Evolutionary conservation across 2,797 vertebrate species (phyloP).

Genomic region (Serranus cabrilla): DNA sequence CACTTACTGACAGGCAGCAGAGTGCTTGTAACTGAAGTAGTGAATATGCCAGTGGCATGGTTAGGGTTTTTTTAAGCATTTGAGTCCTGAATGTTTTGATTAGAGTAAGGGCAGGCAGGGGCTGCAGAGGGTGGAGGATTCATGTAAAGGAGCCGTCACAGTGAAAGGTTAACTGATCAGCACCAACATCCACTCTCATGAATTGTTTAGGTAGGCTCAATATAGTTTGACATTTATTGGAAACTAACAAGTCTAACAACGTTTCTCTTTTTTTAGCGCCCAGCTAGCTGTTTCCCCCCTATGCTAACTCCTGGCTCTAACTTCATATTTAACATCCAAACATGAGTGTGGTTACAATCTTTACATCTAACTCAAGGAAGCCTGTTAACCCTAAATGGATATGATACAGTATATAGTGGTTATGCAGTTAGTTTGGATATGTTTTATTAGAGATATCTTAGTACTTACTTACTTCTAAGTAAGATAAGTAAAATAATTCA

Average conservation of each 20-base stretch:
- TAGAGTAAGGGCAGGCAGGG: constrained; percentile 2
- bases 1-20: constrained; percentile 24
- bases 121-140: not conserved
- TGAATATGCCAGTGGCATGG: not conserved
- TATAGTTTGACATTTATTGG: not conserved
- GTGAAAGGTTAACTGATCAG: not conserved
- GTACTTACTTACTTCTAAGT: too few relatives aligned
- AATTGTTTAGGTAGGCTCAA: not conserved
- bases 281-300: too few relatives aligned
- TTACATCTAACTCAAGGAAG: not conserved
- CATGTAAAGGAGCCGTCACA: not conserved
- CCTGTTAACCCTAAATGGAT: too few relatives aligned
- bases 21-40: constrained; percentile 18
- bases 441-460: too few relatives aligned
- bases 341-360: not conserved
- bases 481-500: too few relatives aligned
- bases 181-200: not conserved
- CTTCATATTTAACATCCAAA: not conserved
- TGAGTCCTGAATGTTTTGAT: constrained; percentile 21
- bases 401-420: too few relatives aligned
- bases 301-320: not conserved
- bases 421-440: too few relatives aligned
- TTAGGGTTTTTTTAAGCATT: constrained; percentile 5
- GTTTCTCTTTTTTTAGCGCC: too few relatives aligned
- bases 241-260: too few relatives aligned